A percentile compares a stretch with the other conserved stretches of the same genome.
Evolutionary conservation across 2,888 invertebrate genomes (phyloP).

Genomic region (Tenthredo mesomela): DNA sequence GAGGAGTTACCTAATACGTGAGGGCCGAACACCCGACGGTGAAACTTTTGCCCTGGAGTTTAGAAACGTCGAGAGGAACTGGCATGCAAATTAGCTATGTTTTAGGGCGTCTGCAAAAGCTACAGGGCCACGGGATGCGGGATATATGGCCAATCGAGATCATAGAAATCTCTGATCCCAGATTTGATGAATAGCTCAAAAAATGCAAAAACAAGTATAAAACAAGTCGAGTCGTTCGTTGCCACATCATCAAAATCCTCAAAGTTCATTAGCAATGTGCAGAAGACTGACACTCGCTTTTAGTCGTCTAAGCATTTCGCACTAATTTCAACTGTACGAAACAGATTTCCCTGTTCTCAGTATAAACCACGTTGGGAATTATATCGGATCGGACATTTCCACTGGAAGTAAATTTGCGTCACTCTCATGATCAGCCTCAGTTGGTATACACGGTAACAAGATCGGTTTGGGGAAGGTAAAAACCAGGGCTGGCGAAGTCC

Average conservation of each 20-base stretch:
- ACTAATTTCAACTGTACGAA: slow-evolving; percentile 29
- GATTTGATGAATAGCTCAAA: background rate
- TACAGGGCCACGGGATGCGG: no score
- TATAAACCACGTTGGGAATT: background rate
- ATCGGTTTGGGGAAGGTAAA: background rate
- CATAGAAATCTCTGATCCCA: background rate
- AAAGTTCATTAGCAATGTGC: background rate
- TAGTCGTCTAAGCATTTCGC: background rate
- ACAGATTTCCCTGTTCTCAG: slow-evolving; percentile 15
- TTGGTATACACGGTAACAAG: background rate
- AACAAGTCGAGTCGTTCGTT: background rate
- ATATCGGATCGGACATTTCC: background rate
- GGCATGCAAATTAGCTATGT: slow-evolving; percentile 35
- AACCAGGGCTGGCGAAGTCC: background rate
- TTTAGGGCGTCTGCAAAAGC: slow-evolving; percentile 33
- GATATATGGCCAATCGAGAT: background rate
- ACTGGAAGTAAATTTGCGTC: background rate
- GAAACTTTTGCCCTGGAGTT: slow-evolving; percentile 28
- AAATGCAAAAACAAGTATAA: background rate
- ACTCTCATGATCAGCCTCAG: background rate
- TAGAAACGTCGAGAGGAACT: background rate
- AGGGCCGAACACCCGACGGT: slow-evolving; percentile 4
- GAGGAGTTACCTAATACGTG: slow-evolving; percentile 43
- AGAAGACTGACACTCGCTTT: background rate
- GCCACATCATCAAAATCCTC: background rate